Evolutionary conservation across 2,888 invertebrate genomes (phyloP).

Genomic region (Boloria euphrosyne): DNA sequence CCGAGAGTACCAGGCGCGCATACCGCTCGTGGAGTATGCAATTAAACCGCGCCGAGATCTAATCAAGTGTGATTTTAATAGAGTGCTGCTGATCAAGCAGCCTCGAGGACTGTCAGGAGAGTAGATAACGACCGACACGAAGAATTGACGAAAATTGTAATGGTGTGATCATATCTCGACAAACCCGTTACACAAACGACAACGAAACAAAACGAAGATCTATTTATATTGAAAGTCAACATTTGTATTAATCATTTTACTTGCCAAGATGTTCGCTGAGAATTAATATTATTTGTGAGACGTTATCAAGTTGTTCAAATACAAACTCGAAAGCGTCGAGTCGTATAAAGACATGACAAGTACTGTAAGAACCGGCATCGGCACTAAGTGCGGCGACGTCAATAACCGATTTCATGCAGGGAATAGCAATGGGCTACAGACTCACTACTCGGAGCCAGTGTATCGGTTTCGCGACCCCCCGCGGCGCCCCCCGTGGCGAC

Average conservation of each 20-base stretch:
- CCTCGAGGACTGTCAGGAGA: constrained; percentile 48
- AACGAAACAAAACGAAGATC: constrained; percentile 20
- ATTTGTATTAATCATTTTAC: constrained; percentile 11
- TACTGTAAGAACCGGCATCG: constrained; percentile 18
- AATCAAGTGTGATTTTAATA: constrained; percentile 77
- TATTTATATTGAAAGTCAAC: not conserved
- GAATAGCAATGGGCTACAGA: constrained; percentile 37
- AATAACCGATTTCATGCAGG: constrained; percentile 36
- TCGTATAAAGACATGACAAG: constrained; percentile 20
- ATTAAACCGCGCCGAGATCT: constrained; percentile 70
- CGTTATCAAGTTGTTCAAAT: constrained; percentile 3
- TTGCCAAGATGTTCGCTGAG: not conserved
- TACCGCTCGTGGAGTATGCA: constrained; percentile 64
- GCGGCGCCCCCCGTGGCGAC: constrained; percentile 60
- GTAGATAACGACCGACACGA: constrained; percentile 56
- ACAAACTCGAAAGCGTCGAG: constrained; percentile 9
- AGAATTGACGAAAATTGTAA: constrained; percentile 54
- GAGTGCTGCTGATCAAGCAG: constrained; percentile 60
- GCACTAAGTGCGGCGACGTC: constrained; percentile 32
- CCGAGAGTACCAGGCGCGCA: constrained; percentile 64
- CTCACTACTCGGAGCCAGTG: constrained; percentile 26
- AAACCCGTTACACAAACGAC: constrained; percentile 50
- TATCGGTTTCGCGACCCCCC: constrained; percentile 64
- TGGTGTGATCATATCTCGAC: constrained; percentile 54
- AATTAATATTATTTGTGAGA: not conserved